Percentiles rank a stretch among this genome's conserved stretches.
These are phyloP conservation scores for Selenia dentaria DNA, from an alignment of 2,888 invertebrate genomes.

Conservation along the genomic window DNA sequence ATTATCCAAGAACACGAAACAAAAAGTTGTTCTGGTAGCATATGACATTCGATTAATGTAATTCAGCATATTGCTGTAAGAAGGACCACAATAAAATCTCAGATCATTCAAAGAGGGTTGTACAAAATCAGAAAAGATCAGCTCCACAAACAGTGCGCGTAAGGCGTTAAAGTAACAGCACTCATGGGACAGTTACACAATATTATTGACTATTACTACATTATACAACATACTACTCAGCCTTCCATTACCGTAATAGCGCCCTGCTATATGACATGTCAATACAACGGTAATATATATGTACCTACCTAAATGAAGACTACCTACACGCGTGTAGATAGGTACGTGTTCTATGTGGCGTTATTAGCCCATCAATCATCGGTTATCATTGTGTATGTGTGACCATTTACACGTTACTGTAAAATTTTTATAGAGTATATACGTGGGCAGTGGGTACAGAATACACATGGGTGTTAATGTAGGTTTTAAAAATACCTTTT, in stretches of 20 bases:
- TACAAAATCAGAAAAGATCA: conserved; percentile 15
- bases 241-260: conserved; percentile 19
- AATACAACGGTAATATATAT: conserved; percentile 1
- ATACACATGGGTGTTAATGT: background rate
- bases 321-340: too few species aligned
- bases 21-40: too few species aligned
- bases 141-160: conserved; percentile 50
- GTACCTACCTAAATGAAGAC: too few species aligned
- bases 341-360: background rate
- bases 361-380: conserved; percentile 11
- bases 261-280: conserved; percentile 9
- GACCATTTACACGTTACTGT: background rate
- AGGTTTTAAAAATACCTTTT: background rate
- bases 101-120: too few species aligned
- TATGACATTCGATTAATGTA: too few species aligned
- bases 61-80: too few species aligned
- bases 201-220: conserved; percentile 13
- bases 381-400: background rate
- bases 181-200: conserved; percentile 67
- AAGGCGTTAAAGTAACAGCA: conserved; percentile 68
- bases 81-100: too few species aligned
- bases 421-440: too few species aligned
- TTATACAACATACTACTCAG: conserved; percentile 7
- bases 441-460: background rate
- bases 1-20: too few species aligned